phyloP scores from a whole-genome alignment of 2,113 vertebrate species.

The Plestiodon gilberti region DNA sequence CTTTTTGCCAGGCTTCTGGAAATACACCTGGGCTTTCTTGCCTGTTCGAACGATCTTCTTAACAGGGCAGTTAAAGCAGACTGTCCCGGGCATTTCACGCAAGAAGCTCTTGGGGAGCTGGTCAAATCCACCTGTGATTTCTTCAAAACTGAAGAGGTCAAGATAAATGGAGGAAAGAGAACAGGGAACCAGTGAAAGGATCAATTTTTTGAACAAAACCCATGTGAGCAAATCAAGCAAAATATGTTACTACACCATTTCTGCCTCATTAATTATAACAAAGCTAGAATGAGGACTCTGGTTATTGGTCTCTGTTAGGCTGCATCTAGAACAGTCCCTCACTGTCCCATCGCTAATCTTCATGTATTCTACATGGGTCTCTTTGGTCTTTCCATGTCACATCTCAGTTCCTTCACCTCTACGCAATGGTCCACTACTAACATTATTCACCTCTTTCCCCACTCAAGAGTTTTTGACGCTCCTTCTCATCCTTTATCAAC shows the following conservation, averaged over 20 bases:
- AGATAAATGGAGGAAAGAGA: neutral
- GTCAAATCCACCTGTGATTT: slow-evolving; percentile 47
- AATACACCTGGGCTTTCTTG: neutral
- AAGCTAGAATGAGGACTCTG: neutral
- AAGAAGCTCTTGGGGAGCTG: slow-evolving; percentile 37
- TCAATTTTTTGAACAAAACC: neutral
- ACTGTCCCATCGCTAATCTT: neutral
- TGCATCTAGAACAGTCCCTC: neutral
- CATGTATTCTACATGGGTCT: neutral
- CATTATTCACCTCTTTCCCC: neutral
- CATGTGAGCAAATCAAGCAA: neutral
- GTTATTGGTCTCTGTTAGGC: neutral
- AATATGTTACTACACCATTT: neutral
- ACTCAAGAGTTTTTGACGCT: too few species aligned
- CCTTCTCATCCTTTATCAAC: neutral
- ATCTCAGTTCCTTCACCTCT: neutral
- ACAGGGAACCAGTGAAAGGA: neutral
- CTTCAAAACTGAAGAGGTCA: slow-evolving; percentile 27
- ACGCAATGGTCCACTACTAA: neutral
- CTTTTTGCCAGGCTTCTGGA: slow-evolving; percentile 2
- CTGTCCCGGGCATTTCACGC: neutral
- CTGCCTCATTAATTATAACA: neutral
- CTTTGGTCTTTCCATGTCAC: neutral
- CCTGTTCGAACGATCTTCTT: neutral
- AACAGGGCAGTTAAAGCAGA: slow-evolving; percentile 9